These are phyloP conservation scores for Hippasteria phrygiana DNA, from an alignment of 53 echinoderm and acorn worm species.

Conservation along the genomic window DNA sequence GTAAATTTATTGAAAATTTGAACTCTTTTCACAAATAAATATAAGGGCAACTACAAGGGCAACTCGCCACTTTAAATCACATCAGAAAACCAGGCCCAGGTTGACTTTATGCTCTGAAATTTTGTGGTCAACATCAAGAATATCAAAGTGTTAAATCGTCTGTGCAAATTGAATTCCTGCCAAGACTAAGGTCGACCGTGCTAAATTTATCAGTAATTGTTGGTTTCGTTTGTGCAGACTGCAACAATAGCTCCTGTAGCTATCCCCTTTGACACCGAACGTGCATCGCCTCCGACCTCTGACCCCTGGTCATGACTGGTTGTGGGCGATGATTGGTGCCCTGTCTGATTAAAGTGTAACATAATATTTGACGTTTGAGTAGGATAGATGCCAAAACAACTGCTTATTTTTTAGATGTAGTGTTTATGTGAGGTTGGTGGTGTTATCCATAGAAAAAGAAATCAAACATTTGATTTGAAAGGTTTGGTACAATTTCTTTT, in stretches of 20 bases:
- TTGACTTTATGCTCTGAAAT: no score
- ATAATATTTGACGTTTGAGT: slow-evolving; percentile 13
- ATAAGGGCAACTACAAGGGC: no score
- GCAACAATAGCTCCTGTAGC: not conserved
- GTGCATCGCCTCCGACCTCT: not conserved
- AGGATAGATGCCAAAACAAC: slow-evolving; percentile 9
- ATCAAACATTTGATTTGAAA: not conserved
- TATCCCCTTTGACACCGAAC: slow-evolving; percentile 24
- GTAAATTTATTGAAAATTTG: no score
- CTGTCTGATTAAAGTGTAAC: slow-evolving; percentile 31
- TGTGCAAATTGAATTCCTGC: not conserved
- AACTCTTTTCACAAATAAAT: no score
- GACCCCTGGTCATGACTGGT: not conserved
- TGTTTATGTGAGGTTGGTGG: not conserved
- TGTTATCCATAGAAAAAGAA: no score
- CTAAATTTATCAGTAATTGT: not conserved
- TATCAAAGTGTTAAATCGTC: no score
- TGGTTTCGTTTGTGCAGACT: not conserved
- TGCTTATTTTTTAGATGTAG: not conserved
- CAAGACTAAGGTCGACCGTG: not conserved
- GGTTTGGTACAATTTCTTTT: not conserved
- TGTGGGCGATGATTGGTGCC: slow-evolving; percentile 6
- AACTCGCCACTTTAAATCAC: no score
- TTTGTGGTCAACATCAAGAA: no score
- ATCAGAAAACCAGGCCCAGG: no score